phyloP scores from a whole-genome alignment of 2,797 vertebrate genomes.

The Clarias platycephalus region DNA sequence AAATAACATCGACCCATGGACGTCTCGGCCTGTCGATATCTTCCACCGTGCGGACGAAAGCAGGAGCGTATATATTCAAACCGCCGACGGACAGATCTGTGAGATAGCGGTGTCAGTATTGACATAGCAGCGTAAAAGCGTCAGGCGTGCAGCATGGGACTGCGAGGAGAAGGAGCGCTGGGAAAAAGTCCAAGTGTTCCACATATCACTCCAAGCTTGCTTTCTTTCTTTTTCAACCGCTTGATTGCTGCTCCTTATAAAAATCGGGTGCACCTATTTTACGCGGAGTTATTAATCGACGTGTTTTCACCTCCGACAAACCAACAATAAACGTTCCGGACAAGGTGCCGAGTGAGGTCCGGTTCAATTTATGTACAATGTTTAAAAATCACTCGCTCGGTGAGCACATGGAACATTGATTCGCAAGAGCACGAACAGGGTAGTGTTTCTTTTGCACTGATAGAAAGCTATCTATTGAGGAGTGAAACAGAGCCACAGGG shows the following conservation, averaged over 20 bases:
- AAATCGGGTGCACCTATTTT: slow-evolving; percentile 26
- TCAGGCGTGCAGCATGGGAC: slow-evolving; percentile 61
- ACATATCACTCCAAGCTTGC: slow-evolving; percentile 38
- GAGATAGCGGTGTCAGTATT: slow-evolving; percentile 59
- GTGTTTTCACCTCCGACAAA: slow-evolving; percentile 37
- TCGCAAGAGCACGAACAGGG: slow-evolving; percentile 40
- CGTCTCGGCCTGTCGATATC: slow-evolving; percentile 69
- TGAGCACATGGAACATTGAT: slow-evolving; percentile 50
- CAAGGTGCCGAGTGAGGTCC: slow-evolving; percentile 43
- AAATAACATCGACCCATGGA: slow-evolving; percentile 63
- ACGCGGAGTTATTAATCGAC: slow-evolving; percentile 37
- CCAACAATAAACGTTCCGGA: slow-evolving; percentile 34
- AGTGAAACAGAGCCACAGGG: slow-evolving; percentile 51
- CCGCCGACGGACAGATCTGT: slow-evolving; percentile 57
- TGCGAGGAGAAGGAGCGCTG: slow-evolving; percentile 66
- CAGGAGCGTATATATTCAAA: slow-evolving; percentile 52
- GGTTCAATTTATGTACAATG: slow-evolving; percentile 40
- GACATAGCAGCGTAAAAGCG: slow-evolving; percentile 66
- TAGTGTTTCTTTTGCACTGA: slow-evolving; percentile 55
- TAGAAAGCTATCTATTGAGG: slow-evolving; percentile 52
- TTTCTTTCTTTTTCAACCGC: slow-evolving; percentile 13
- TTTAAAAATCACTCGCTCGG: slow-evolving; percentile 44
- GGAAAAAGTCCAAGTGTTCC: slow-evolving; percentile 59
- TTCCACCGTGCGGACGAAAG: slow-evolving; percentile 56
- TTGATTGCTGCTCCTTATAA: slow-evolving; percentile 40